These are phyloP conservation scores for Tolypeutes matacus DNA, from an alignment of 2,797 vertebrate species.

Conservation along the genomic window DNA sequence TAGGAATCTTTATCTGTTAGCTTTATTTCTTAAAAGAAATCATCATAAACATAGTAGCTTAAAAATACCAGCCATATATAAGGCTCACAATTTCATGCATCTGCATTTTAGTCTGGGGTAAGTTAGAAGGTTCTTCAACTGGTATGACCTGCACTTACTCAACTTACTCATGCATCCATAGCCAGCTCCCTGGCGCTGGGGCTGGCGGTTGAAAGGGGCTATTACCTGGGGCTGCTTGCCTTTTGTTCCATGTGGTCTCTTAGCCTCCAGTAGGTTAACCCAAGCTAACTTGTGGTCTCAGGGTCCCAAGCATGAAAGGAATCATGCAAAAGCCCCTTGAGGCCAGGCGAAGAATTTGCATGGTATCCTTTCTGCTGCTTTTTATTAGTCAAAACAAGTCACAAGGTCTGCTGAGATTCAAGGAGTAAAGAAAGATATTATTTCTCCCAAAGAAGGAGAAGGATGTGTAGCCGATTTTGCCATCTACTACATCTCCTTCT, in stretches of 20 bases:
- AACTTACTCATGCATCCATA: neutral
- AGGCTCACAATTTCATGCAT: neutral
- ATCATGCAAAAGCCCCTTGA: neutral
- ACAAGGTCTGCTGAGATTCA: neutral
- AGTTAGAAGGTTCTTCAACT: neutral
- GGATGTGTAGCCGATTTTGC: neutral
- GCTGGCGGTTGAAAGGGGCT: rapidly evolving
- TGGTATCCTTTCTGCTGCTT: neutral
- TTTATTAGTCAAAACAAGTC: neutral
- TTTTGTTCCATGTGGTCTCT: neutral
- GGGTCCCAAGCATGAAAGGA: neutral
- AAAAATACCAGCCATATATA: neutral
- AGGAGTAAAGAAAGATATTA: neutral
- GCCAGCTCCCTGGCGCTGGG: too few relatives aligned
- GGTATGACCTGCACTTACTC: neutral
- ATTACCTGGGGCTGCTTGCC: neutral
- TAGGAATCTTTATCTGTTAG: neutral
- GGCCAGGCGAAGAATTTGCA: neutral
- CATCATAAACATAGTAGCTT: neutral
- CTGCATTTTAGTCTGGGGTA: neutral
- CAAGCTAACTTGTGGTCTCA: neutral
- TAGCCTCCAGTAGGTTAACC: neutral
- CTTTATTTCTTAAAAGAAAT: neutral
- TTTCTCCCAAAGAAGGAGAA: neutral
- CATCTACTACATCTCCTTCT: neutral